phyloP scores from a whole-genome alignment of 2,888 invertebrate species.

The Scelioninae gen. 2 region DNA sequence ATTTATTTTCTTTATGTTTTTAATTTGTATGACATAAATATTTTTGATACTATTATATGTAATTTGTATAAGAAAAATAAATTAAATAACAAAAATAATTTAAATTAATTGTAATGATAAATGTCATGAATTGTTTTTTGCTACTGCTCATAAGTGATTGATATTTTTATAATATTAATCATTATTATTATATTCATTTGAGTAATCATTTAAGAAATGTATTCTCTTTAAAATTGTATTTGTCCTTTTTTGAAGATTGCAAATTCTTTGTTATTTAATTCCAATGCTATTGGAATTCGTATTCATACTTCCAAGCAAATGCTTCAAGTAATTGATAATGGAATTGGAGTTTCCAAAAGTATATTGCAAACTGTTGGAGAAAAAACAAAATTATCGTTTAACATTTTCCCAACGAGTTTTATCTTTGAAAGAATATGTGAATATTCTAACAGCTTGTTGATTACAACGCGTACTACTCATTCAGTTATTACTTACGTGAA shows the following conservation, averaged over 20 bases:
- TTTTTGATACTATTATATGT: too few species aligned
- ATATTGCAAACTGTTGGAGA: conserved; percentile 79
- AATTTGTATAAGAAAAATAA: too few species aligned
- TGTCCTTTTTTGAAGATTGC: conserved; percentile 20
- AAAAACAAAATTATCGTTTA: conserved; percentile 32
- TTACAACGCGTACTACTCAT: conserved; percentile 77
- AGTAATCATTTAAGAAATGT: too few species aligned
- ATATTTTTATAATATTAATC: too few species aligned
- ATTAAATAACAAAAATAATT: too few species aligned
- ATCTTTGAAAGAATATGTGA: conserved; percentile 75
- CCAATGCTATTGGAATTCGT: conserved; percentile 83
- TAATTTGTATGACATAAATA: too few species aligned
- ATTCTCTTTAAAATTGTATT: too few species aligned
- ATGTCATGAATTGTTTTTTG: too few species aligned
- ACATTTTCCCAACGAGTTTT: conserved; percentile 14
- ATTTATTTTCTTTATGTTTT: too few species aligned
- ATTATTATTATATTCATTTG: too few species aligned
- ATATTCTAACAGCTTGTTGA: conserved; percentile 78
- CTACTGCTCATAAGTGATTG: too few species aligned
- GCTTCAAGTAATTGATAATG: conserved; percentile 88
- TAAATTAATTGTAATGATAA: too few species aligned
- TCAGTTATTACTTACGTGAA: conserved; percentile 78
- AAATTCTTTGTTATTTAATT: conserved; percentile 78
- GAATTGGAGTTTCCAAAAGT: conserved; percentile 79
- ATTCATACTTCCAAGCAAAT: conserved; percentile 79